Evolutionary conservation across 1,140 invertebrate genomes (phyloP).

Genomic region (Chironomus tepperi): DNA sequence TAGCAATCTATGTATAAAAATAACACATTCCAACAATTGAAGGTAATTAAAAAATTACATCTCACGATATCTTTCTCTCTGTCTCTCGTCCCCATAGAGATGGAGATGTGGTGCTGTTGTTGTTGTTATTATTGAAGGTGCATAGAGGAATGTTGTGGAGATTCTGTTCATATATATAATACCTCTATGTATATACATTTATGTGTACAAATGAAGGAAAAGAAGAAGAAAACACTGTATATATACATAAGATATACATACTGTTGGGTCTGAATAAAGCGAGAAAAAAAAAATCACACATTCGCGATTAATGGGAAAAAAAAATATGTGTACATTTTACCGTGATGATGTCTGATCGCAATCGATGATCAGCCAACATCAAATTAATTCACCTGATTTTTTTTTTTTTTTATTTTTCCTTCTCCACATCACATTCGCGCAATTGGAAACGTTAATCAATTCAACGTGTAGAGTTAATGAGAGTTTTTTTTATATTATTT

Average conservation of each 20-base stretch:
- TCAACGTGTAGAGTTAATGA: conserved; percentile 12
- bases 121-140: background rate
- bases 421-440: background rate
- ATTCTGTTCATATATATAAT: conserved; percentile 7
- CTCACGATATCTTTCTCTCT: background rate
- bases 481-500: background rate
- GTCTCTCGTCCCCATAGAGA: background rate
- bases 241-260: background rate
- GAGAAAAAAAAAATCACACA: conserved; percentile 1
- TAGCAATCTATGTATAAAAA: background rate
- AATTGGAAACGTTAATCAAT: conserved; percentile 8
- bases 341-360: conserved; percentile 11
- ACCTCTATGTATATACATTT: background rate
- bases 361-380: conserved; percentile 11
- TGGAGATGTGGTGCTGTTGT: background rate
- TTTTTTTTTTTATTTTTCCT: background rate
- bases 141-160: background rate
- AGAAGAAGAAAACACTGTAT: background rate
- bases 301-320: conserved; percentile 1
- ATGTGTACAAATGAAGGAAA: background rate
- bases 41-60: conserved; percentile 7
- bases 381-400: conserved; percentile 14
- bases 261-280: background rate
- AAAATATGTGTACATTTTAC: background rate
- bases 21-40: background rate